phyloP scores from a whole-genome alignment of 2,797 vertebrate genomes.

The Leuciscus waleckii region DNA sequence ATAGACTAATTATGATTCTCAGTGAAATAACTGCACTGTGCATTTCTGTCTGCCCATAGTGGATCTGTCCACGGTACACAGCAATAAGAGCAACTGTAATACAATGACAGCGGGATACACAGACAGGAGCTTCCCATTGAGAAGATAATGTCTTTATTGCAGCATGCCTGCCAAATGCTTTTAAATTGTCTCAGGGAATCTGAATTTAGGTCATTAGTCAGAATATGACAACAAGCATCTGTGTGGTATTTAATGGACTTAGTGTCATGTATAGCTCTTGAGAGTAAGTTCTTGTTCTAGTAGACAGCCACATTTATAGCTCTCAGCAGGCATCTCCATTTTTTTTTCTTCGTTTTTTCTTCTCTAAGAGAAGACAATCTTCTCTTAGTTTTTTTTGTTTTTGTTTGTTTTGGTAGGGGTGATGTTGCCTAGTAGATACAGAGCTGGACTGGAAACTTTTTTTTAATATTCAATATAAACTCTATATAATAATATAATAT shows the following conservation, averaged over 20 bases:
- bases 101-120: constrained; percentile 59
- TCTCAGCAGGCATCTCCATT: constrained; percentile 22
- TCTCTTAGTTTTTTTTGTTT: not conserved
- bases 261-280: constrained; percentile 41
- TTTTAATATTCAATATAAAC: not conserved
- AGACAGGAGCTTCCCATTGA: constrained; percentile 60
- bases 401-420: not conserved
- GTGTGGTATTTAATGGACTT: constrained; percentile 54
- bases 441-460: not conserved
- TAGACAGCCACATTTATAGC: constrained; percentile 49
- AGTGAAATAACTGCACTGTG: constrained; percentile 11
- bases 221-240: constrained; percentile 58
- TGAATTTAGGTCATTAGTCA: constrained; percentile 62
- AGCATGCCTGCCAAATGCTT: constrained; percentile 61
- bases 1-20: constrained; percentile 44
- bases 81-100: constrained; percentile 64
- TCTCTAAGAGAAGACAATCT: not conserved
- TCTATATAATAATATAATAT: not conserved
- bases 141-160: constrained; percentile 64
- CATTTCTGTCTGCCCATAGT: constrained; percentile 35
- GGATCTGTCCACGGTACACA: constrained; percentile 47
- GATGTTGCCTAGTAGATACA: not conserved
- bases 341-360: not conserved
- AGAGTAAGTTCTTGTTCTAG: constrained; percentile 32
- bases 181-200: constrained; percentile 60